Evolutionary conservation across 1,140 invertebrate species (phyloP), one percentile per base, ranked within the genome.

Genomic region (Halotydeus destructor): DNA sequence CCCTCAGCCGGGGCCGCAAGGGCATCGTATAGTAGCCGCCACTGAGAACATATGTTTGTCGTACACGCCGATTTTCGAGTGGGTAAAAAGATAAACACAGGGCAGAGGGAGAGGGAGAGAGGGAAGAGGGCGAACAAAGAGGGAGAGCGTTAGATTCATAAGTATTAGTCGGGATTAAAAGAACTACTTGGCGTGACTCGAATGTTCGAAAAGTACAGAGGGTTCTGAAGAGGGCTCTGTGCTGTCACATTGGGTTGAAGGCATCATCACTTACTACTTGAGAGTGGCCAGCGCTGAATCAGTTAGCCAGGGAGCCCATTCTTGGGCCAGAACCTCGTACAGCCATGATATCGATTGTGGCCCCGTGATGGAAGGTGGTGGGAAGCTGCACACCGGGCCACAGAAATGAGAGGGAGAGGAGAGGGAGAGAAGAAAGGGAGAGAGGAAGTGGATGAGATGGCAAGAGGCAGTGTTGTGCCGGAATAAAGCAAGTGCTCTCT

Each of bases 11-110:
- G 0, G 81, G 80, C 25, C 78, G 69, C 2, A 86, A 76, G n/a
- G 84, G 61, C 0, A 85, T 79, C 3, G 78, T 83, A 57, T 88
- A 89, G 62, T 82, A 89, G 3, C 81, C 84, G 0, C 82, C 84
- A 36, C 79, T 69, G 11, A 38, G 41, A 48, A 33, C 25, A 33
- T 9, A 9, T 9, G 27, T 28, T 28, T 9, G 14, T n/a, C n/a
- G 14, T 28, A 9, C 8, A 28, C 14, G 8, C 8, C 8, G 14
- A 28, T 9, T 30, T n/a, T n/a, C n/a, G n/a, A n/a, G n/a, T n/a
- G n/a, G n/a, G n/a, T n/a, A n/a, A n/a, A n/a, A n/a, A n/a, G n/a
- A n/a, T n/a, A n/a, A n/a, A n/a, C n/a, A n/a, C n/a, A n/a, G n/a
- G n/a, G n/a, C n/a, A n/a, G n/a, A n/a, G 28, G n/a, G 28, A n/a